A percentile compares a stretch with the other conserved stretches of the same genome.
These are phyloP conservation scores for Axea sp. DNA, from an alignment of 2,888 invertebrate species.

Conservation along the genomic window DNA sequence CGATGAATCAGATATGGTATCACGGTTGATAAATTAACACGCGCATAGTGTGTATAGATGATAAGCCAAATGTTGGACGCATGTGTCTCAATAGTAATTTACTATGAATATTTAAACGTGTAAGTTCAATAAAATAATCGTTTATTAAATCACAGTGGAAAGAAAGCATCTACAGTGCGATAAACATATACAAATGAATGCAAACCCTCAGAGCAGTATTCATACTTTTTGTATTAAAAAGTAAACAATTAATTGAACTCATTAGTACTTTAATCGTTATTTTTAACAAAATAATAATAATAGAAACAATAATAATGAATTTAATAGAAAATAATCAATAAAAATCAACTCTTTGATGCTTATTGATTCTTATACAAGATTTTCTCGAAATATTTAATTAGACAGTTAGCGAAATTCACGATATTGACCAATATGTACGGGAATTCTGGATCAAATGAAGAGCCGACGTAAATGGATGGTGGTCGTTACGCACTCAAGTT, in stretches of 20 bases:
- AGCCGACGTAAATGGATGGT: conserved; percentile 52
- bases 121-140: conserved; percentile 1
- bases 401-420: conserved; percentile 26
- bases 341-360: not conserved
- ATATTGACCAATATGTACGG: conserved; percentile 34
- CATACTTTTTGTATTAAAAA: too few species aligned
- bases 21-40: conserved; percentile 14
- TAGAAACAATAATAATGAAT: too few species aligned
- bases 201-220: too few species aligned
- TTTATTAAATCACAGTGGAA: conserved; percentile 22
- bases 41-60: conserved; percentile 15
- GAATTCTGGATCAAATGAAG: conserved; percentile 45
- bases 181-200: too few species aligned
- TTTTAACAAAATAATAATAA: too few species aligned
- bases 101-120: conserved; percentile 5
- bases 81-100: conserved; percentile 12
- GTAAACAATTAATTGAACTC: too few species aligned
- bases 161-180: too few species aligned
- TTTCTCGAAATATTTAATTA: conserved; percentile 30
- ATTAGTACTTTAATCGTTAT: too few species aligned
- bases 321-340: too few species aligned
- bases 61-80: conserved; percentile 22
- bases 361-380: conserved; percentile 3
- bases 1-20: conserved; percentile 29
- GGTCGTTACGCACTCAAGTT: conserved; percentile 50